These are phyloP conservation scores for Electrophaes corylata DNA, from an alignment of 2,888 invertebrate species.

Conservation along the genomic window DNA sequence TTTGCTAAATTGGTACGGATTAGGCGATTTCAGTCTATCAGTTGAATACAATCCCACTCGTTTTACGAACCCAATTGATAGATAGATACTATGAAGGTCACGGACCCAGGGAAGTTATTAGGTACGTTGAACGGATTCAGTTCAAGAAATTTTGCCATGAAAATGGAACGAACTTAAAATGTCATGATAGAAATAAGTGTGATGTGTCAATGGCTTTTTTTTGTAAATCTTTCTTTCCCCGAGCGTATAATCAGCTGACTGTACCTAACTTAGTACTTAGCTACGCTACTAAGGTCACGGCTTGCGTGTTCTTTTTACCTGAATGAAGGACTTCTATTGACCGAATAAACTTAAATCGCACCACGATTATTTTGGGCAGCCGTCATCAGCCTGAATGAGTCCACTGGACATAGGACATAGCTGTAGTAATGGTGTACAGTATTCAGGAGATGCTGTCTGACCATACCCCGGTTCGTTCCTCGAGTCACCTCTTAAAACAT, in stretches of 20 bases:
- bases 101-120: not conserved
- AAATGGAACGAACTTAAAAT: not conserved
- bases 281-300: slow-evolving; percentile 35
- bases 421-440: no score
- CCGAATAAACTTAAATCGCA: slow-evolving; percentile 38
- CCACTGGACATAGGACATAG: no score
- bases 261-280: slow-evolving; percentile 13
- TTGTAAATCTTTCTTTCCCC: not conserved
- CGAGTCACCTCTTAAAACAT: no score
- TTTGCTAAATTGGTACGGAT: not conserved
- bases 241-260: slow-evolving; percentile 4
- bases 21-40: no score
- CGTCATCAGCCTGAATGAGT: no score
- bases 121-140: not conserved
- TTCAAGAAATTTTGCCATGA: not conserved
- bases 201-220: not conserved
- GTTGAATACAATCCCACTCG: not conserved
- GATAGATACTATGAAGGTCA: not conserved
- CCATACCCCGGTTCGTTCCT: no score
- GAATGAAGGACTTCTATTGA: slow-evolving; percentile 41
- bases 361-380: slow-evolving; percentile 31
- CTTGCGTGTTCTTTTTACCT: slow-evolving; percentile 37
- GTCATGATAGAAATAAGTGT: not conserved
- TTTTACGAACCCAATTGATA: not conserved
- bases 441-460: no score